These are phyloP conservation scores for Linurgus olivaceus DNA, from an alignment of 2,797 vertebrate species.

Conservation along the genomic window DNA sequence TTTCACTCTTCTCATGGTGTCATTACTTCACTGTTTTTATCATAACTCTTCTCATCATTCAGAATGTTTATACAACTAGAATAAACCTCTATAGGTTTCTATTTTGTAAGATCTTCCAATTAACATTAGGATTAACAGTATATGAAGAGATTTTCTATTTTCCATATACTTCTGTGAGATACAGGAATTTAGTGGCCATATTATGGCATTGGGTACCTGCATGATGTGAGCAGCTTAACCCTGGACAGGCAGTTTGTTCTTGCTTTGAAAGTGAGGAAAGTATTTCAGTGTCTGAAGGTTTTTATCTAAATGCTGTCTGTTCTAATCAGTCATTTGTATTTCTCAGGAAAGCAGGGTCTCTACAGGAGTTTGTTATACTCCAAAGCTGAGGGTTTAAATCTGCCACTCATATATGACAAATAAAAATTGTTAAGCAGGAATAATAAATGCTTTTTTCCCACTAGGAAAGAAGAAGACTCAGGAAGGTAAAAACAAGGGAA, in stretches of 20 bases:
- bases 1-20: background rate
- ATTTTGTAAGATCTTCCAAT: background rate
- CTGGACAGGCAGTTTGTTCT: background rate
- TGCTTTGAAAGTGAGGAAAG: background rate
- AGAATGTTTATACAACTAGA: background rate
- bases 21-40: background rate
- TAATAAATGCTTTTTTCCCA: background rate
- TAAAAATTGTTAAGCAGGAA: background rate
- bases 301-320: background rate
- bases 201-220: background rate
- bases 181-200: background rate
- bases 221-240: background rate
- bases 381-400: background rate
- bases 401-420: background rate
- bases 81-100: background rate
- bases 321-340: background rate
- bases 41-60: background rate
- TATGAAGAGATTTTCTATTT: background rate
- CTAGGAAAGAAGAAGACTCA: constrained; percentile 80
- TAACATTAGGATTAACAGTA: background rate
- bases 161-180: background rate
- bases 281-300: background rate
- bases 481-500: constrained; percentile 76
- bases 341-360: background rate
- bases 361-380: background rate